Base-by-base conservation (phyloP, 2,888 invertebrate species). In the Pollenia angustigena region DNA sequence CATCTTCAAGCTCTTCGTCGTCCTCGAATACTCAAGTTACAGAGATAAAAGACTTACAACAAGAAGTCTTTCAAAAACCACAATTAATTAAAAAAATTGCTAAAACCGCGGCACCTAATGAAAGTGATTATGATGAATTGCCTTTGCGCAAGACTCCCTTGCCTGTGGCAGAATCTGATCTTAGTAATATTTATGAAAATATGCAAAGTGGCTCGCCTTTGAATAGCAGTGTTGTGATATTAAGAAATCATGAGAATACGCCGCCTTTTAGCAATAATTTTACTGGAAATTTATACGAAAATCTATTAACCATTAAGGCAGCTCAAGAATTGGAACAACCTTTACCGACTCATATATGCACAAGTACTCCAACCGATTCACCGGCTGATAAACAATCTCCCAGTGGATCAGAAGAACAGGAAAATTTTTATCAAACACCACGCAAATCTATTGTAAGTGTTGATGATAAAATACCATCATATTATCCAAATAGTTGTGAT, bases 401-500 rank as follows among this genome's bases (percentile, higher is more conserved):
- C 4, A 60, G 7, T 50, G 40, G 1, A 23, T 4, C 23, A 4
- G 88, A 87, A 7, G 87, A 90, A 12, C 89, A 88, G 23, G 93
- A 93, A 85, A 89, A 90, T 80, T 91, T 90, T 75, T 92, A 93
- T 87, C 91, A 93, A 87, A 92, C 92, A 4, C 92, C 92, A 1
- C 90, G 93, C 11, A 92, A 92, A 85, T 92, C 92, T 14, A 91
- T 92, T 12, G 91, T 92, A 7, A 92, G 92, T 69, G 90, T 94
- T 44, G 93, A 93, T 82, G 94, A 93, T 4, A 93, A 93, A 88
- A 89, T 93, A 81, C 92, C 93, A 11, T 93, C 93, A 0, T 93
- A 93, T 81, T 93, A 93, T 90, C 94, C 94, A 14, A 94, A 94
- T 79, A 91, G 91, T 81, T 92, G 92, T 85, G 93, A 93, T 87